Evolutionary conservation across 2,888 invertebrate species (phyloP).

Genomic region (Mantis religiosa): DNA sequence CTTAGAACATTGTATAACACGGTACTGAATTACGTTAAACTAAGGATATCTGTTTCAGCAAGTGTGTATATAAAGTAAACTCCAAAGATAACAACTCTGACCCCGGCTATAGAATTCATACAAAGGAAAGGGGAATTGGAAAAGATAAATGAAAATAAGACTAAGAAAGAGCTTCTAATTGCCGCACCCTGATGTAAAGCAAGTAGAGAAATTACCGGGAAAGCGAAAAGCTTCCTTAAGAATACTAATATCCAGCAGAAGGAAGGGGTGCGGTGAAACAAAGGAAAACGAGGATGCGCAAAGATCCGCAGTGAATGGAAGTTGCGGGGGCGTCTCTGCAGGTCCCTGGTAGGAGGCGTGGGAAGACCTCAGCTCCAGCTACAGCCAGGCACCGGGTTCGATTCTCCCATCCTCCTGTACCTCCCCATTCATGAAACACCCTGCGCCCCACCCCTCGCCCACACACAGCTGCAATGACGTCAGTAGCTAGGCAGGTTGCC

Average conservation of each 20-base stretch:
- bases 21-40: too few species aligned
- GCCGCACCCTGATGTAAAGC: not conserved
- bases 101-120: not conserved
- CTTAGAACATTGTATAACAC: too few species aligned
- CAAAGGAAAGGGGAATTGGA: not conserved
- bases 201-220: not conserved
- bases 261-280: not conserved
- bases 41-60: too few species aligned
- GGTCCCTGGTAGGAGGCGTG: not conserved
- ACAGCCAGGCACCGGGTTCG: conserved; percentile 10
- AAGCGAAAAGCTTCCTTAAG: not conserved
- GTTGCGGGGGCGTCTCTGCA: not conserved
- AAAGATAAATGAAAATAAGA: not conserved
- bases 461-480: conserved; percentile 16
- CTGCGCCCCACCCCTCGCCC: not conserved
- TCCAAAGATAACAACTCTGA: not conserved
- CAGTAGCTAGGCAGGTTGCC: conserved; percentile 15
- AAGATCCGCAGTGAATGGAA: conserved; percentile 5
- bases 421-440: conserved; percentile 23
- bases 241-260: not conserved
- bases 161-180: not conserved
- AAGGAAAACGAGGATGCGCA: not conserved
- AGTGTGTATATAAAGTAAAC: not conserved
- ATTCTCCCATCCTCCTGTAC: conserved; percentile 2
- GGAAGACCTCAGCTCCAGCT: not conserved